phyloP scores from a whole-genome alignment of 2,888 invertebrate genomes.

The Zygothrica quintamaculata region DNA sequence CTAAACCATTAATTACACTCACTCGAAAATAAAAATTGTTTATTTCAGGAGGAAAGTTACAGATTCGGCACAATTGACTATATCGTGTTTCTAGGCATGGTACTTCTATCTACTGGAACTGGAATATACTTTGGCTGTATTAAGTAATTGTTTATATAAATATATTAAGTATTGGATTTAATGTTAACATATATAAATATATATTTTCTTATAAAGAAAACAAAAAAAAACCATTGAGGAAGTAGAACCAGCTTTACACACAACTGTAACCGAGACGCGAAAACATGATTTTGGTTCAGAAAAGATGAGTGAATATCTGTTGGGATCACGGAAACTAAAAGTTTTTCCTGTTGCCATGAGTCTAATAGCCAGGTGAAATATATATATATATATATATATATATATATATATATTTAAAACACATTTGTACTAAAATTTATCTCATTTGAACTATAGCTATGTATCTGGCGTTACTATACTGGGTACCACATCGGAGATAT shows the following conservation, averaged over 20 bases:
- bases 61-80: conserved; percentile 86
- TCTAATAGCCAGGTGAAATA: conserved; percentile 90
- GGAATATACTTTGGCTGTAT: conserved; percentile 88
- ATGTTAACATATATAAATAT: not conserved
- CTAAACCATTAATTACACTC: not conserved
- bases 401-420: too few species aligned
- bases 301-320: conserved; percentile 89
- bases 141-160: conserved; percentile 67
- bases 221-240: conserved; percentile 49
- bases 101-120: conserved; percentile 90
- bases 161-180: not conserved
- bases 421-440: conserved; percentile 7
- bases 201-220: conserved; percentile 39
- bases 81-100: conserved; percentile 89
- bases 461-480: conserved; percentile 94
- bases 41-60: conserved; percentile 46
- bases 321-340: conserved; percentile 90
- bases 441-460: conserved; percentile 87
- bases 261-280: conserved; percentile 26
- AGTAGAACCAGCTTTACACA: conserved; percentile 53
- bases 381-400: too few species aligned
- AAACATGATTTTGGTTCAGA: conserved; percentile 84
- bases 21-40: conserved; percentile 12
- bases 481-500: conserved; percentile 94
- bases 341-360: conserved; percentile 94